Evolutionary conservation across 2,113 vertebrate species (phyloP).

Genomic region (Lepus americanus): DNA sequence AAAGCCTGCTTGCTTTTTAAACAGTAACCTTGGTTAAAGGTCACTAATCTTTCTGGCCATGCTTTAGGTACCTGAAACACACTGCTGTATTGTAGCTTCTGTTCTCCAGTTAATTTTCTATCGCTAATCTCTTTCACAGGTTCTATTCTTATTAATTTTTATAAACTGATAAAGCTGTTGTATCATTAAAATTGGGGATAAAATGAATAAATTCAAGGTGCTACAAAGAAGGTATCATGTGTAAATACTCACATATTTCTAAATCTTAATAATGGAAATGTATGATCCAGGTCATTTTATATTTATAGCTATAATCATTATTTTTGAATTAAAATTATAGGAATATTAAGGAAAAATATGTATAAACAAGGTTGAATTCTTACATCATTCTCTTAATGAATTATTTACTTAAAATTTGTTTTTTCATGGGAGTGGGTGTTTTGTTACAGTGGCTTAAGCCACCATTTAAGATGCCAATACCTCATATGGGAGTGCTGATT

Average conservation of each 20-base stretch:
- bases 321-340: constrained; percentile 48
- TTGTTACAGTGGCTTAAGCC: not conserved
- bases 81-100: not conserved
- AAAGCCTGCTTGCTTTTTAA: constrained; percentile 13
- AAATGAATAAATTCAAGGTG: constrained; percentile 26
- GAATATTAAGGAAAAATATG: not conserved
- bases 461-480: too few species aligned
- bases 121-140: not conserved
- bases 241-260: not conserved
- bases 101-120: not conserved
- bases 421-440: not conserved
- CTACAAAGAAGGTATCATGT: constrained; percentile 20
- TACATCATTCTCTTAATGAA: not conserved
- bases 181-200: constrained; percentile 7
- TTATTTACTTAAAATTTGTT: not conserved
- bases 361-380: constrained; percentile 49
- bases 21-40: not conserved
- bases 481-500: too few species aligned
- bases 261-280: constrained; percentile 23
- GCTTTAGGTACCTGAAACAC: constrained; percentile 27
- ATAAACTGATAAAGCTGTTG: constrained; percentile 19
- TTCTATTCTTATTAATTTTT: constrained; percentile 32
- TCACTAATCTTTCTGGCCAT: not conserved
- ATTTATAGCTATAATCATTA: not conserved
- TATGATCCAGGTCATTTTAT: constrained; percentile 7